phyloP scores from a whole-genome alignment of 2,113 vertebrate species.

The Percina caprodes region DNA sequence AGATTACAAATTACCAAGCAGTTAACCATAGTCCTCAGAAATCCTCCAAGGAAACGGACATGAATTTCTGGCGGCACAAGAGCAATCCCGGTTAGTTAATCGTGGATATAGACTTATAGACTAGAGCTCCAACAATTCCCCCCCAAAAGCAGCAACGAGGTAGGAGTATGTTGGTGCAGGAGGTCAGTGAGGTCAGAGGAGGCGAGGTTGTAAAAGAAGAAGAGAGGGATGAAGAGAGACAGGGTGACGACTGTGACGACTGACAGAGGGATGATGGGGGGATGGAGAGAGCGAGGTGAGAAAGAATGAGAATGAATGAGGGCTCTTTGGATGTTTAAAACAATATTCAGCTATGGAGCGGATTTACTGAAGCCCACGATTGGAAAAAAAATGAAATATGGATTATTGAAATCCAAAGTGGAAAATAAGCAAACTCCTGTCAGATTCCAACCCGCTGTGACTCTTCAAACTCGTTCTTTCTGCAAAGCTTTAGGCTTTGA shows the following conservation, averaged over 20 bases:
- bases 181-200: no score
- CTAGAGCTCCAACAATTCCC: no score
- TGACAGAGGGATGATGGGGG: not conserved
- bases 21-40: no score
- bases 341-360: not conserved
- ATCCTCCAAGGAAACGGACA: no score
- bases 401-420: conserved; percentile 7
- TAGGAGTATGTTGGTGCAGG: no score
- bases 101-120: no score
- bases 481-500: not conserved
- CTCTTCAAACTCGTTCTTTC: not conserved
- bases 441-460: not conserved
- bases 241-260: not conserved
- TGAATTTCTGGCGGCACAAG: no score
- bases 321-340: not conserved
- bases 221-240: not conserved
- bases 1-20: no score
- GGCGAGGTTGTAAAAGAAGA: not conserved
- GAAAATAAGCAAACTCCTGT: not conserved
- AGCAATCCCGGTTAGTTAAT: no score
- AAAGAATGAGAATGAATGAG: not conserved
- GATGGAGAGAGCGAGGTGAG: not conserved
- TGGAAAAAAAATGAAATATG: not conserved
- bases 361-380: not conserved
- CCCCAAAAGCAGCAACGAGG: no score